Evolutionary conservation across 2,888 invertebrate species (phyloP), one percentile per base, ranked within the genome.

Genomic region (Cristatella mucedo): DNA sequence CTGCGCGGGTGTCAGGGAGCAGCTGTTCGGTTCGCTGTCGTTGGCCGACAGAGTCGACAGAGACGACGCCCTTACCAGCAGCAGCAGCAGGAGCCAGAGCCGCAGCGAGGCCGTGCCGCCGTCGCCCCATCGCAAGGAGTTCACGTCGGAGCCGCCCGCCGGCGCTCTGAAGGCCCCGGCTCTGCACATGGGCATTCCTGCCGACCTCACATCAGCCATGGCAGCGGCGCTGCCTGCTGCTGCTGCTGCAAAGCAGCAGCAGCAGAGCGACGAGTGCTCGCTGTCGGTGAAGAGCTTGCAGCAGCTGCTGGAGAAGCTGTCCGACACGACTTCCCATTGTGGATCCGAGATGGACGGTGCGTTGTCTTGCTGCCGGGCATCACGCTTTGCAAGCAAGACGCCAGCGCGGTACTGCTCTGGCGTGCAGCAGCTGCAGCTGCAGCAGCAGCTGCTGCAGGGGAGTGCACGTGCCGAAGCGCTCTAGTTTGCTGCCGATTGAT

Each of bases 61-160:
- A n/a, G n/a, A n/a, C n/a, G n/a, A n/a, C n/a, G n/a, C n/a, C n/a
- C n/a, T n/a, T n/a, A n/a, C n/a, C n/a, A n/a, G n/a, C n/a, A n/a
- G n/a, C n/a, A n/a, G n/a, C n/a, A n/a, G n/a, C n/a, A n/a, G n/a
- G n/a, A n/a, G n/a, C n/a, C n/a, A n/a, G n/a, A n/a, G n/a, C n/a
- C n/a, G n/a, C n/a, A 30, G 29, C 9, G 33, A 29, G 21, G 42
- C 47, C 7, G 46, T 55, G 1, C 56, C 54, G 1, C 55, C 55
- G 1, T 59, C 59, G 1, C 59, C 59, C 2, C 44, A 56, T n/a
- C 52, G 53, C 39, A 48, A 50, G 2, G 53, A 56, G 36, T 56
- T 57, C 42, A 55, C 55, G 2, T 44, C 49, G 13, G 53, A 54
- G 5, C 57, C 59, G 2, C 56, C 57, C 2, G 29, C 45, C 20